These are phyloP conservation scores for Scarus forsteni DNA, from an alignment of 2,797 vertebrate species.

Conservation along the genomic window DNA sequence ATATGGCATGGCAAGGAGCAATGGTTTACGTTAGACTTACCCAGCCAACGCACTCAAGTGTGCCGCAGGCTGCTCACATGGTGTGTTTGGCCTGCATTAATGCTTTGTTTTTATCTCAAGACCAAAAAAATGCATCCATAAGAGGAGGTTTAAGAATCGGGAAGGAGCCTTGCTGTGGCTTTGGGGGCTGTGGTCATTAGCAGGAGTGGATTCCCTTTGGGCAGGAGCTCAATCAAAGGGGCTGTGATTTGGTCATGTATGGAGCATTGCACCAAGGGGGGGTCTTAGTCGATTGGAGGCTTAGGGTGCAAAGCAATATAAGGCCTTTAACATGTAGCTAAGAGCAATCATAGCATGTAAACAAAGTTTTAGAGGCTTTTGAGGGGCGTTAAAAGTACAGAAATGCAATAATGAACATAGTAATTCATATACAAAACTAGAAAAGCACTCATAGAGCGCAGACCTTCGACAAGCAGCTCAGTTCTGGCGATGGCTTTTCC, in stretches of 20 bases:
- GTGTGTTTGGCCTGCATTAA: conserved; percentile 57
- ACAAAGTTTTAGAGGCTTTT: no score
- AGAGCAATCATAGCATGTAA: no score
- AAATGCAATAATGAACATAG: no score
- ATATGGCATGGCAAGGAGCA: conserved; percentile 69
- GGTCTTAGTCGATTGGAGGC: no score
- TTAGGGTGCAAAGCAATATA: no score
- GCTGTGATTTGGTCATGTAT: conserved; percentile 33
- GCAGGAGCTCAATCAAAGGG: conserved; percentile 45
- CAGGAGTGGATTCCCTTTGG: conserved; percentile 43
- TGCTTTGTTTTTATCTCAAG: conserved; percentile 55
- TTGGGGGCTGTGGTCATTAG: conserved; percentile 56
- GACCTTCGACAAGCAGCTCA: no score
- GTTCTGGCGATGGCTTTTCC: no score
- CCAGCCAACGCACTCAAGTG: conserved; percentile 48
- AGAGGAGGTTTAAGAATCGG: conserved; percentile 10
- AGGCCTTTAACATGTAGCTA: no score
- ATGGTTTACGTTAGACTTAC: conserved; percentile 71
- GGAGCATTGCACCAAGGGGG: conserved; percentile 2
- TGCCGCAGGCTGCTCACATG: conserved; percentile 57
- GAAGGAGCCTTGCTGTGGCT: conserved; percentile 28
- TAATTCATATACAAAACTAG: no score
- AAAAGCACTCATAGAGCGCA: no score
- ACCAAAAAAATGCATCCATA: neutral
- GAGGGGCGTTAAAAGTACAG: no score